Evolutionary conservation across 1,140 invertebrate species (phyloP).

Genomic region (Acromyrmex heyeri): DNA sequence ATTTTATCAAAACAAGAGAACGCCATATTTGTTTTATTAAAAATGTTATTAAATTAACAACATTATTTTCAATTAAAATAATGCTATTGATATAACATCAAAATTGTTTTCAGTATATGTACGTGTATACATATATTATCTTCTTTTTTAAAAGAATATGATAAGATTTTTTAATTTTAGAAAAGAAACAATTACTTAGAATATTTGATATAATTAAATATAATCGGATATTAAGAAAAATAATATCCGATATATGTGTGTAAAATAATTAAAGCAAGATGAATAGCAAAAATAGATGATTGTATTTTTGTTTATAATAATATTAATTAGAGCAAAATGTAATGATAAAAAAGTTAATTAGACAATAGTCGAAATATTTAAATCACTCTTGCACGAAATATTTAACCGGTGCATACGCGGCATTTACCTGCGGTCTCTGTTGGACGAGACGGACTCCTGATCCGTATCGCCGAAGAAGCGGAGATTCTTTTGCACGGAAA

Average conservation of each 20-base stretch:
- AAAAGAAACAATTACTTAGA: neutral
- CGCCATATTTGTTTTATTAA: too few species aligned
- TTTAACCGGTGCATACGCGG: conserved; percentile 21
- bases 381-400: conserved; percentile 33
- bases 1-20: too few species aligned
- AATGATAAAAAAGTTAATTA: neutral
- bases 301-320: neutral
- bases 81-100: too few species aligned
- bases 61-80: too few species aligned
- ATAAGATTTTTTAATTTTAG: neutral
- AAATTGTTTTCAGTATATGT: too few species aligned
- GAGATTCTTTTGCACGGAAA: conserved; percentile 89
- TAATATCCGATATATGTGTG: neutral
- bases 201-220: neutral
- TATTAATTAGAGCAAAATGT: conserved; percentile 6
- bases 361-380: neutral
- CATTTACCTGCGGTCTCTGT: conserved; percentile 83
- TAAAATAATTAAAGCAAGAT: conserved; percentile 1
- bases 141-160: neutral
- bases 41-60: too few species aligned
- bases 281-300: neutral
- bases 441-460: conserved; percentile 88
- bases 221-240: neutral
- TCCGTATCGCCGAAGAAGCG: conserved; percentile 94
- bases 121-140: too few species aligned